These are phyloP conservation scores for Pseudopipra pipra DNA, from an alignment of 2,113 vertebrate species.

Conservation along the genomic window DNA sequence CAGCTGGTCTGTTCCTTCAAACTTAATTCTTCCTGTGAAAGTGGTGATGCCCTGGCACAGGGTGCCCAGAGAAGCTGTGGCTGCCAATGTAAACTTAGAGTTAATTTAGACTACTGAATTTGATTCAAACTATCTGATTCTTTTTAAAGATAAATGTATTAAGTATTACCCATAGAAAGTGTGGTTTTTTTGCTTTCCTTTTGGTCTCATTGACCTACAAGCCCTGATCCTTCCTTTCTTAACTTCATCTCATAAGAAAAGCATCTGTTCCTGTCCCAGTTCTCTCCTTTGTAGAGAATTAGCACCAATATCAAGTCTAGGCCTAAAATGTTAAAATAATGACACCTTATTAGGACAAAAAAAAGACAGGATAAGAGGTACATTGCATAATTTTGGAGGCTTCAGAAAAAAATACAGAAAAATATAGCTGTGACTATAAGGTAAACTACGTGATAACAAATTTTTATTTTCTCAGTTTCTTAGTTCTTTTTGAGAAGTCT, in stretches of 20 bases:
- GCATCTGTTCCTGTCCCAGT: not conserved
- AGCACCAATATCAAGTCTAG: not conserved
- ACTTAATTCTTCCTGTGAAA: not conserved
- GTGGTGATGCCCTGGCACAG: not conserved
- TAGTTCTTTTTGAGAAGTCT: conserved; percentile 47
- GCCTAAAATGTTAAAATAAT: not conserved
- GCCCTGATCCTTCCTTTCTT: not conserved
- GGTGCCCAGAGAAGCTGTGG: not conserved
- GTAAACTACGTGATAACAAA: not conserved
- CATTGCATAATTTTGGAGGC: not conserved
- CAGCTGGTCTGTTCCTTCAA: not conserved
- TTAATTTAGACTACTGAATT: not conserved
- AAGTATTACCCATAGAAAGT: not conserved
- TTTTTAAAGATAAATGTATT: not conserved
- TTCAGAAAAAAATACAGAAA: not conserved
- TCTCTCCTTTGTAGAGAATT: not conserved
- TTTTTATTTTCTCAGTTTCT: conserved; percentile 56
- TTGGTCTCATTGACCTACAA: not conserved
- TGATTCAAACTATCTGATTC: not conserved
- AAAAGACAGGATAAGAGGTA: not conserved
- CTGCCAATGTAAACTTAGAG: not conserved
- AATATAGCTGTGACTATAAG: not conserved
- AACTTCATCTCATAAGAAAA: not conserved
- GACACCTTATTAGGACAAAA: not conserved
- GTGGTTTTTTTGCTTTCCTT: not conserved